A percentile compares a stretch with the other conserved stretches of the same genome.
These are phyloP conservation scores for Dascillus cervinus DNA, from an alignment of 2,888 invertebrate species.

Conservation along the genomic window DNA sequence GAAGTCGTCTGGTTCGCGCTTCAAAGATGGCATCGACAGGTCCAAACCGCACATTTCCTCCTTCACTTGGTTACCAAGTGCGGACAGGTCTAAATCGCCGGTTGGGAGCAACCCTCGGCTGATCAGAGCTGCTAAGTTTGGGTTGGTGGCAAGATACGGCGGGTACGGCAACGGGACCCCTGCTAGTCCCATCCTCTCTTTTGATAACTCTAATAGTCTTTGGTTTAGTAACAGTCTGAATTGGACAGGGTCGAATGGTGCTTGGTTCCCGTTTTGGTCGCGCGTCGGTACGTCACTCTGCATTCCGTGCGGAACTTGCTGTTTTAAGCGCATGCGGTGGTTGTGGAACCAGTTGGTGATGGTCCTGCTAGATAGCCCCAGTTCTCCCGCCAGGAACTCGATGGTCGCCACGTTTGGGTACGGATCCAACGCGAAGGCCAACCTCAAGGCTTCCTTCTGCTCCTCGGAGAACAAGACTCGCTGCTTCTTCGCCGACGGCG, in stretches of 20 bases:
- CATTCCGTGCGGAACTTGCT: constrained; percentile 69
- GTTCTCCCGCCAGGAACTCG: constrained; percentile 86
- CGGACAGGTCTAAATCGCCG: constrained; percentile 49
- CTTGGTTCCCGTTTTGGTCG: constrained; percentile 57
- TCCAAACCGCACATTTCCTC: constrained; percentile 82
- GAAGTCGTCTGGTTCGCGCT: constrained; percentile 69
- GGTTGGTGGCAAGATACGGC: constrained; percentile 70
- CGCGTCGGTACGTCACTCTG: constrained; percentile 60
- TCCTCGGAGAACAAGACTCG: constrained; percentile 96
- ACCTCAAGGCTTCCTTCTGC: constrained; percentile 90
- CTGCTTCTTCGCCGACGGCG: constrained; percentile 87
- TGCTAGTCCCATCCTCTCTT: constrained; percentile 72
- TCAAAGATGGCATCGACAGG: constrained; percentile 75
- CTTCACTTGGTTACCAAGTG: constrained; percentile 55
- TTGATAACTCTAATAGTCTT: constrained; percentile 78
- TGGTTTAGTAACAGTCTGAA: constrained; percentile 84
- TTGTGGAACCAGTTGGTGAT: constrained; percentile 99
- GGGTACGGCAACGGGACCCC: constrained; percentile 70
- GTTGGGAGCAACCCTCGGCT: constrained; percentile 58
- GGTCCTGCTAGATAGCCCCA: constrained; percentile 87
- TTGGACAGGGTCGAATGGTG: constrained; percentile 87
- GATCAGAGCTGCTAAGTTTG: constrained; percentile 69
- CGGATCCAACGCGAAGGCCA: constrained; percentile 93
- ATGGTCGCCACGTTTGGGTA: constrained; percentile 96
- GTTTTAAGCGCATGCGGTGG: constrained; percentile 95